phyloP scores from a whole-genome alignment of 2,113 vertebrate species.

The Ondatra zibethicus region DNA sequence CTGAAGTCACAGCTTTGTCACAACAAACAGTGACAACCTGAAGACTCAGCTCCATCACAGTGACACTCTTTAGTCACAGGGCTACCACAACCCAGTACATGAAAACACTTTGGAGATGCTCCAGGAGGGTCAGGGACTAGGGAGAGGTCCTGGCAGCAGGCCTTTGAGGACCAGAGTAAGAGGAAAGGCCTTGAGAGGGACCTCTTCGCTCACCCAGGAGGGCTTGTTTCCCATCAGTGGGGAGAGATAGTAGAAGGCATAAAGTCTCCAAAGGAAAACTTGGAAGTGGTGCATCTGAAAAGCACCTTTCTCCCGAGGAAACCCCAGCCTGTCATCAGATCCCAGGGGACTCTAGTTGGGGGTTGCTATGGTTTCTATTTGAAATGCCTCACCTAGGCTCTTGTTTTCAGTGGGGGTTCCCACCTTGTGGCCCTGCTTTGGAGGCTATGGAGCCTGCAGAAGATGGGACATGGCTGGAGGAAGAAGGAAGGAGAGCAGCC shows the following conservation, averaged over 20 bases:
- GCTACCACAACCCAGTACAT: not conserved
- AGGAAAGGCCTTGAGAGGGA: not conserved
- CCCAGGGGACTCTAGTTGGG: not conserved
- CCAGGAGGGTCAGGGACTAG: not conserved
- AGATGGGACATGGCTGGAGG: not conserved
- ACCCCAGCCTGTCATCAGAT: not conserved
- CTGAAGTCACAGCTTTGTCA: not conserved
- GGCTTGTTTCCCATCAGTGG: not conserved
- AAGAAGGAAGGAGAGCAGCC: not conserved
- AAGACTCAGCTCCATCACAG: not conserved
- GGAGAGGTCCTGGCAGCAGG: accelerated
- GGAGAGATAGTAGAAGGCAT: not conserved
- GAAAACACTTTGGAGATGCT: not conserved
- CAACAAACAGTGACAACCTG: not conserved
- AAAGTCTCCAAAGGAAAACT: not conserved
- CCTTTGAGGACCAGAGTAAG: not conserved
- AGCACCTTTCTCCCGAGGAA: not conserved
- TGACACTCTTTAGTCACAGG: not conserved
- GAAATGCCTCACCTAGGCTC: too few relatives aligned
- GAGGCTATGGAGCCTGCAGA: not conserved
- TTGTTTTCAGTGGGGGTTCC: not conserved
- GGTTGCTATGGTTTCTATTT: not conserved
- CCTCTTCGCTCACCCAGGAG: not conserved
- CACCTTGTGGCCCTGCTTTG: not conserved
- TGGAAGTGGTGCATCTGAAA: not conserved